Percentiles rank a stretch among this genome's conserved stretches.
These are phyloP conservation scores for Noturus placidus DNA, from an alignment of 2,113 vertebrate species.

Conservation along the genomic window DNA sequence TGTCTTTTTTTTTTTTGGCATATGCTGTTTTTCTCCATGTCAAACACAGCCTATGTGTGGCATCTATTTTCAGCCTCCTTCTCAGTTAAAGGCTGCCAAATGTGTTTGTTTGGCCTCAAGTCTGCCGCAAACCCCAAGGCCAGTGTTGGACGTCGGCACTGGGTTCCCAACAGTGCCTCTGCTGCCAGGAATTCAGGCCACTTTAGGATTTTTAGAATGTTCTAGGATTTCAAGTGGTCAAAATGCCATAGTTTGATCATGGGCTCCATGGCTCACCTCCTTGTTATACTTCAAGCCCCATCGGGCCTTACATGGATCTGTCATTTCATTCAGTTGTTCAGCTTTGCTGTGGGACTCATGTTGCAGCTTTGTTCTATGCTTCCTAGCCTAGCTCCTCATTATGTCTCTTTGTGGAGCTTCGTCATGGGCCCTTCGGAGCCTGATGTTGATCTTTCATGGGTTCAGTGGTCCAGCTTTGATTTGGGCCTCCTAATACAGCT, in stretches of 20 bases:
- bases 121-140: constrained; percentile 26
- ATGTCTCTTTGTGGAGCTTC: background rate
- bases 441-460: background rate
- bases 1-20: constrained; percentile 41
- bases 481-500: background rate
- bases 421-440: background rate
- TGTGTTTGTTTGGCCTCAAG: constrained; percentile 29
- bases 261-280: background rate
- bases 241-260: constrained; percentile 2
- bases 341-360: background rate
- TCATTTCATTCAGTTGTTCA: constrained; percentile 17
- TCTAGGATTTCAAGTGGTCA: constrained; percentile 16
- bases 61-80: constrained; percentile 21
- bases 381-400: background rate
- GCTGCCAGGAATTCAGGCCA: constrained; percentile 29
- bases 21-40: constrained; percentile 13
- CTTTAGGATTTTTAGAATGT: background rate
- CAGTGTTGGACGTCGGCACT: background rate
- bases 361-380: background rate
- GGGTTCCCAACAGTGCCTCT: background rate
- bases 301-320: background rate
- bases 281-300: background rate
- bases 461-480: constrained; percentile 3
- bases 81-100: constrained; percentile 32
- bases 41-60: constrained; percentile 21